Evolutionary conservation across 2,113 vertebrate species (phyloP), one percentile per base, ranked within the genome.

Genomic region (Pelusios castaneus): DNA sequence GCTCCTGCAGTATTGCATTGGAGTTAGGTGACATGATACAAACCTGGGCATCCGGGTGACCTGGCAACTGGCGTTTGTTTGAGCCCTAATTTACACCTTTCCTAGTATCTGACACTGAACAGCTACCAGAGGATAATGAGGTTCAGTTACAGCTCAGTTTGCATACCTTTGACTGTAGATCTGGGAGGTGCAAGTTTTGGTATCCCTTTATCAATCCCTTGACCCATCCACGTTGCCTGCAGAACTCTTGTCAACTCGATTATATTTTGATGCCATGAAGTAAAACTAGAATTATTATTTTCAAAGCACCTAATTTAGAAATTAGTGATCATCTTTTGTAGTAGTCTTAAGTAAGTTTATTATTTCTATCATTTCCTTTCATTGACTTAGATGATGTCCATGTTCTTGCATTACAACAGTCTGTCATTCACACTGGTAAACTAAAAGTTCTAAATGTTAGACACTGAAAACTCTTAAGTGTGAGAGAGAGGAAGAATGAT

Each of bases 361-460:
- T 89, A 29, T 82, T 89, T 92, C 89, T 70, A 55, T 10, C 87
- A 90, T 94, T 97, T 97, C 97, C 96, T 95, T 95, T 96, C 89
- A 96, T 95, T 97, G 94, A 95, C 82, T 89, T 43, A 87, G 92
- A 90, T 5, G 34, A 79, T 83, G 84, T 34, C 47, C 82, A 45
- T 45, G 24, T 93, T 88, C 85, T 81, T 88, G 51, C 2, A 2
- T 82, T 94, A 52, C 54, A 93, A 49, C 73, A 88, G 55, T 70
- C 34, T 51, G 55, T 81, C 41, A 79, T 45, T 89, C 95, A 91
- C 83, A 89, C 90, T 88, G 92, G 89, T 45, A 79, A 93, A 91
- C 89, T 95, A 89, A 93, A 95, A 58, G 41, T 96, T 97, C 87
- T 88, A 89, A 73, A 73, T 89, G 67, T 87, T 95, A 82, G 10